Base-by-base conservation (phyloP, 2,113 vertebrate species). In the Pan paniscus region DNA sequence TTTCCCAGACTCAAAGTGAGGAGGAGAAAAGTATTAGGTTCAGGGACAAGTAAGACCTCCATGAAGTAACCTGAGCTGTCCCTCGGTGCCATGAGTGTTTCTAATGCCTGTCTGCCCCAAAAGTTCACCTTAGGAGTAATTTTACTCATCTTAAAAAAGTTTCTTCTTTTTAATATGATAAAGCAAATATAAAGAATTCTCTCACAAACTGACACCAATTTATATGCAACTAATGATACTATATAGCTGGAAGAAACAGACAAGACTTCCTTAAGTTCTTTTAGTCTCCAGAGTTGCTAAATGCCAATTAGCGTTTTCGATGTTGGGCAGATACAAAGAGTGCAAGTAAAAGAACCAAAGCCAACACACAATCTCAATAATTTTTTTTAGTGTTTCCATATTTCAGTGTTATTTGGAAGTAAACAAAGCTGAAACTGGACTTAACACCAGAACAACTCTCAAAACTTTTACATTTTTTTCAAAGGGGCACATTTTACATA, bases 401-500 rank as follows among this genome's bases (percentile, higher is more conserved):
- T 57, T 94, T 87, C 52, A 55, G 25, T 25, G 30, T 68, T 97
- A 93, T 30, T 59, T 22, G 30, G 73, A 97, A 83, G 93, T 86
- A 94, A 97, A 96, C 32, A 38, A 91, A 93, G 3, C 11, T 81
- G 78, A 97, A 68, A 59, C 61, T 12, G 27, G 61, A 64, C 61
- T 64, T 30, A 13, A 64, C 52, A 5, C 18, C 78, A 93, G 10
- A 81, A 96, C 96, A 76, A 9, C 8, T 46, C 84, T 90, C 18
- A 94, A 68, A 96, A 97, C 84, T 96, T 93, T 89, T 38, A 85
- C 73, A 90, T 97, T 92, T 90, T 91, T 97, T 92, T 30, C 78
- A 93, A 84, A 79, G 82, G 70, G 17, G n/a, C 96, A 52, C 27
- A 82, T 79, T 96, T 96, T 97, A 96, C 98, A 95, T 96, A 90